Percentiles rank a stretch among this genome's conserved stretches.
Conservation (phyloP, 2,888 invertebrate species). For the Sinopyrophorus schimmeli region DNA sequence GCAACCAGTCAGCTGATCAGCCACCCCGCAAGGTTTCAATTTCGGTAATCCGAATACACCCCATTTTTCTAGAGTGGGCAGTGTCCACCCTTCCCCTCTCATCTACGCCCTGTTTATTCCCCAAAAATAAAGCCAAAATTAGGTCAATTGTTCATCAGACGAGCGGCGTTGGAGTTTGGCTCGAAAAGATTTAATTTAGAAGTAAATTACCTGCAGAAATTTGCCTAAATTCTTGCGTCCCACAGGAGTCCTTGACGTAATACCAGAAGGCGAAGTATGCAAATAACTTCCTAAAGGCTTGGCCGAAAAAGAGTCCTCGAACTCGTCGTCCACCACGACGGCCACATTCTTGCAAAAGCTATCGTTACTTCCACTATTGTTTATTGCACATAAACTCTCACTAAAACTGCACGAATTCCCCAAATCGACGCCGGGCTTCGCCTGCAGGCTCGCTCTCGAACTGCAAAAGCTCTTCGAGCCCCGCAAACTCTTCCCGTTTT, state of each 20-base stretch:
- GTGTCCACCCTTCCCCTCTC: too few relatives aligned
- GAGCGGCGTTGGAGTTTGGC: too few relatives aligned
- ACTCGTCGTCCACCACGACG: neutral
- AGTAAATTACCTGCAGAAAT: conserved; percentile 48
- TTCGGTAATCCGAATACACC: too few relatives aligned
- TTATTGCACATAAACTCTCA: conserved; percentile 30
- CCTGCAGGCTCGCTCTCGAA: conserved; percentile 17
- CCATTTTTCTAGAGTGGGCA: too few relatives aligned
- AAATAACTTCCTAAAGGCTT: conserved; percentile 52
- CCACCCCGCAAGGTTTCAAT: too few relatives aligned
- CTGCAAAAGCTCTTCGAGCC: conserved; percentile 46
- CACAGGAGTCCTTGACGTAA: conserved; percentile 53
- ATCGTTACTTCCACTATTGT: conserved; percentile 32
- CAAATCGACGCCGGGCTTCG: conserved; percentile 1
- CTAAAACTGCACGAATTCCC: conserved; percentile 20
- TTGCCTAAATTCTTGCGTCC: conserved; percentile 52
- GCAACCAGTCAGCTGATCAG: too few relatives aligned
- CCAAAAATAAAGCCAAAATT: too few relatives aligned
- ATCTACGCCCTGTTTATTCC: too few relatives aligned
- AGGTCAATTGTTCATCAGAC: too few relatives aligned
- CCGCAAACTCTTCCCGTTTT: conserved; percentile 44
- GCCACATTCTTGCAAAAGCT: conserved; percentile 3
- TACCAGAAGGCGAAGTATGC: conserved; percentile 50
- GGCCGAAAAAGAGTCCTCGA: conserved; percentile 20
- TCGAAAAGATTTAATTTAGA: neutral